Base-by-base conservation (phyloP, 1,140 invertebrate species). In the Philopotamus ludificatus region DNA sequence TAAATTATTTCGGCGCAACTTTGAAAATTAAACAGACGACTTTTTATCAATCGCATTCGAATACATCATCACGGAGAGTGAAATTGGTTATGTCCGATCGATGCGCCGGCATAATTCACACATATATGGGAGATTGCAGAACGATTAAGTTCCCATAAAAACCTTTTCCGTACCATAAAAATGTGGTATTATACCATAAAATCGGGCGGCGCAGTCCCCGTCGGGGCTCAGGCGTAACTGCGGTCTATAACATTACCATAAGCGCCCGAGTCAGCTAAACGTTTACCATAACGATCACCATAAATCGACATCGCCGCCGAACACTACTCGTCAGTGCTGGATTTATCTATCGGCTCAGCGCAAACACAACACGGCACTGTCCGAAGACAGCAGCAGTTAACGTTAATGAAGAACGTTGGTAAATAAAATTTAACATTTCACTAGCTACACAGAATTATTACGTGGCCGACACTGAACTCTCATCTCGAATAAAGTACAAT, bases 191-290 rank as follows among this genome's bases (percentile, higher is more conserved):
- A 60, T 60, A 28, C 42, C 42, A 25, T 47, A 60, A 60, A 60
- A 22, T 60, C 20, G 42, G 39, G 39, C 23, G 20, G 15, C 47
- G 18, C n/a, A 60, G 18, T 61, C 65, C 65, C 42, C 54, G 18
- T 47, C 18, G 50, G 12, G 54, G 16, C 62, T 54, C 51, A 53
- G 53, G 39, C 55, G 60, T 51, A 3, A 20, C 50, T 49, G 41
- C 45, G 9, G 60, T 51, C 49, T 25, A 62, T 64, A 59, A 67
- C 55, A 67, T 67, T 67, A 63, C 66, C 66, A 67, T 67, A 67
- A 67, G 66, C 60, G 65, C 59, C 53, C 44, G 22, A 58, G 66
- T 67, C 66, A 67, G 66, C 66, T 64, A 64, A 67, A 67, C 66
- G 66, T 51, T 67, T 54, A 59, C 66, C 66, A 63, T 63, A 60